A percentile compares a stretch with the other conserved stretches of the same genome.
These are phyloP conservation scores for Apostichopus parvimensis DNA, from an alignment of 35 echinoderm and acorn worm genomes.

Conservation along the genomic window DNA sequence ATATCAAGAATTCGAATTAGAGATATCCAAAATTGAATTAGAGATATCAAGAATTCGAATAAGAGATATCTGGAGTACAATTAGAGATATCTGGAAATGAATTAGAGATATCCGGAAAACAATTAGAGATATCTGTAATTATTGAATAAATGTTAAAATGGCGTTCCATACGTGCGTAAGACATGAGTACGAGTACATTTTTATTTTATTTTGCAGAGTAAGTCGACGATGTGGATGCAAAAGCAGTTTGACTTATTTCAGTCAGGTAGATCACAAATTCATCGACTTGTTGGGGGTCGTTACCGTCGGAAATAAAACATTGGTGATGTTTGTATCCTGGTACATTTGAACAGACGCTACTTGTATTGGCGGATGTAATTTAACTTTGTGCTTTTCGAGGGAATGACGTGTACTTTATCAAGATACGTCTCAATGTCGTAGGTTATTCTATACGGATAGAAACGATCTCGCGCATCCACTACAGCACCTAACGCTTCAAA, in stretches of 20 bases:
- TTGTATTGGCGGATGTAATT: slow-evolving; percentile 29
- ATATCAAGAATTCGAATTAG: too few species aligned
- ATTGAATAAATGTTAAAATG: too few species aligned
- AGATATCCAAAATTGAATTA: too few species aligned
- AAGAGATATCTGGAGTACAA: too few species aligned
- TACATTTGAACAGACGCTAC: background rate
- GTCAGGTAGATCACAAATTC: background rate
- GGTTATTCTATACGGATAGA: slow-evolving; percentile 49
- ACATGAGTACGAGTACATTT: too few species aligned
- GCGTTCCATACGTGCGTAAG: too few species aligned
- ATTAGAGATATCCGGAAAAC: too few species aligned
- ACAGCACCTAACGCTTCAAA: slow-evolving; percentile 20
- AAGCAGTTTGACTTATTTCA: background rate
- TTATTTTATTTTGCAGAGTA: too few species aligned
- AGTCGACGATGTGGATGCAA: too few species aligned
- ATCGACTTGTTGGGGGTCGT: background rate
- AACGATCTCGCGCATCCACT: background rate
- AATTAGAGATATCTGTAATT: too few species aligned
- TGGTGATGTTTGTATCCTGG: slow-evolving; percentile 16
- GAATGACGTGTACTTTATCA: background rate
- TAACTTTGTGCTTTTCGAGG: background rate
- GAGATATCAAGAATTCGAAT: too few species aligned
- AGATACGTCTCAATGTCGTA: slow-evolving; percentile 46
- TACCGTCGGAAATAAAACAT: slow-evolving; percentile 26
- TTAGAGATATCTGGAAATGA: too few species aligned